A percentile compares a stretch with the other conserved stretches of the same genome.
Conservation (phyloP, 2,113 vertebrate genomes). For the Hiodon tergisus region DNA sequence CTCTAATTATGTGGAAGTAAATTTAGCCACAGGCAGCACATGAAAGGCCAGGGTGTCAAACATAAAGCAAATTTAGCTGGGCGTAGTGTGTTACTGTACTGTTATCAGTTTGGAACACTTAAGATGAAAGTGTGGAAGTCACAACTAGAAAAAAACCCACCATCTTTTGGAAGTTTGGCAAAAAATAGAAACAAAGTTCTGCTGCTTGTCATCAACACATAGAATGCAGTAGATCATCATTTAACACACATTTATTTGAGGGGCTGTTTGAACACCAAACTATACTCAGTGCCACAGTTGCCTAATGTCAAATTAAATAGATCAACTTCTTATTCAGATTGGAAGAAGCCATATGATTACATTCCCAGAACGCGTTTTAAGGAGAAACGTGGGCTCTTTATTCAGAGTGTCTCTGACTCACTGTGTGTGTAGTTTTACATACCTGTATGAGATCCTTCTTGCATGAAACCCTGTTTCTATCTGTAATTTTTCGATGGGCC, state of each 20-base stretch:
- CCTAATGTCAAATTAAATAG: too few species aligned
- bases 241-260: background rate
- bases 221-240: background rate
- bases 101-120: background rate
- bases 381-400: too few species aligned
- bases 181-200: background rate
- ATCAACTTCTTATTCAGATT: too few species aligned
- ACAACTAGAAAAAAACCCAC: background rate
- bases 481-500: background rate
- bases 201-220: background rate
- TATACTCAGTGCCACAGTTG: too few species aligned
- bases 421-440: background rate
- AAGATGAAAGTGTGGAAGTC: background rate
- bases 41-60: constrained; percentile 1
- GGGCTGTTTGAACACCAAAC: too few species aligned
- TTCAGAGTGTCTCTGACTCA: too few species aligned
- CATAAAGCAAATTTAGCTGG: background rate
- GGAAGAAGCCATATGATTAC: too few species aligned
- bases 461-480: background rate
- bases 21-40: constrained; percentile 20
- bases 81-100: background rate
- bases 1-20: constrained; percentile 31
- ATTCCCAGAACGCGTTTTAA: too few species aligned
- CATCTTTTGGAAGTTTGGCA: constrained; percentile 18
- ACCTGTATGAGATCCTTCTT: background rate